phyloP scores from a whole-genome alignment of 2,797 vertebrate species.

The Rhinogobio ventralis region DNA sequence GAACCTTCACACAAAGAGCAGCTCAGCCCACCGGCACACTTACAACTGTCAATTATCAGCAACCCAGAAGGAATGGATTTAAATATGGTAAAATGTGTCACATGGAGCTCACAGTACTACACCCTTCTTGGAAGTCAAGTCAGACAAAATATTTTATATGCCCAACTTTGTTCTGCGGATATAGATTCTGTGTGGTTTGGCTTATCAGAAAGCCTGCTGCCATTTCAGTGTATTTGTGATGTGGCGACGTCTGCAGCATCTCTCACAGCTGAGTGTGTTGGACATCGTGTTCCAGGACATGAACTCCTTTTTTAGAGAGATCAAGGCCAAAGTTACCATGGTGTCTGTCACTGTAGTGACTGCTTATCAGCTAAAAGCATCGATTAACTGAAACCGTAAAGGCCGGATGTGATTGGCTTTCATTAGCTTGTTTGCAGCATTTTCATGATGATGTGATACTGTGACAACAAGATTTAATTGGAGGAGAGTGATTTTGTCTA shows the following conservation, averaged over 20 bases:
- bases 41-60: background rate
- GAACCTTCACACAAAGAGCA: background rate
- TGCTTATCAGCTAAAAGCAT: conserved; percentile 43
- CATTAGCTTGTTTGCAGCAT: conserved; percentile 22
- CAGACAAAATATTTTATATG: background rate
- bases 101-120: background rate
- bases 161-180: background rate
- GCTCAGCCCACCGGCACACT: background rate
- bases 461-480: background rate
- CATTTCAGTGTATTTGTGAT: background rate
- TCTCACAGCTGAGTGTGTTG: background rate
- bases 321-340: conserved; percentile 40
- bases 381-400: conserved; percentile 28
- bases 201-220: background rate
- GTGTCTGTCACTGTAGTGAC: conserved; percentile 31
- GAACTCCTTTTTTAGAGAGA: conserved; percentile 9
- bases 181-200: background rate
- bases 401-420: conserved; percentile 1
- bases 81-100: background rate
- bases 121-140: background rate
- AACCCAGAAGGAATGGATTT: background rate
- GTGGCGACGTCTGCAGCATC: background rate
- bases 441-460: background rate
- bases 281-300: background rate
- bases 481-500: background rate